Evolutionary conservation across 2,888 invertebrate species (phyloP), one percentile per base, ranked within the genome.

Genomic region (Atherix ibis): DNA sequence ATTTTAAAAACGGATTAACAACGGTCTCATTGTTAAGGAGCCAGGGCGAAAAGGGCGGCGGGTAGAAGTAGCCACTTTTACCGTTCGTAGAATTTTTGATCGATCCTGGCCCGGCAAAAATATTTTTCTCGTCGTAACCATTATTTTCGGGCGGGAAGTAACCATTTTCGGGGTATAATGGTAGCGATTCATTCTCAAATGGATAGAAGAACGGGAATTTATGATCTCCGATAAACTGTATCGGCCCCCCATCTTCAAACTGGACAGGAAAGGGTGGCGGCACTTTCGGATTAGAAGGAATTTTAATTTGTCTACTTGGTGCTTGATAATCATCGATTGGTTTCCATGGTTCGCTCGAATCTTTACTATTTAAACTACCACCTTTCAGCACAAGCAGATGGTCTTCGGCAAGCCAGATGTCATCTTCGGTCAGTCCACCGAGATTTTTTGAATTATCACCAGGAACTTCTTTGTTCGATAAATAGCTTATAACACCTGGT

Each of bases 191-290:
- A 68, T 76, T 74, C 50, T 73, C 70, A 67, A 57, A 28, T 55
- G 62, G 44, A 62, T 54, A 53, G 58, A 65, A 61, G 60, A 66
- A 59, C 51, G 70, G 63, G 43, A 65, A 63, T 48, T 68, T 66
- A 49, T 81, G 80, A 65, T 74, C 70, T 58, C 81, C 78, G 64
- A 88, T 71, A 71, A 87, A 78, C 67, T 83, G 76, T 63, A 87
- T 70, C 56, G 87, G 87, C 52, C 84, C 87, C 54, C 76, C 71
- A 56, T 85, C 82, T 59, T 72, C 70, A 61, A 88, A 76, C 65
- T 82, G 85, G 63, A 88, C 78, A 56, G 88, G 88, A 77, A 88
- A 88, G 65, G 88, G 88, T 70, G 88, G 88, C 62, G 88, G 85
- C 49, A 87, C 74, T 61, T 76, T 76, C 8, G 85, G 84, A 58